phyloP scores from a whole-genome alignment of 2,888 invertebrate species.

The Schizaphis graminum region DNA sequence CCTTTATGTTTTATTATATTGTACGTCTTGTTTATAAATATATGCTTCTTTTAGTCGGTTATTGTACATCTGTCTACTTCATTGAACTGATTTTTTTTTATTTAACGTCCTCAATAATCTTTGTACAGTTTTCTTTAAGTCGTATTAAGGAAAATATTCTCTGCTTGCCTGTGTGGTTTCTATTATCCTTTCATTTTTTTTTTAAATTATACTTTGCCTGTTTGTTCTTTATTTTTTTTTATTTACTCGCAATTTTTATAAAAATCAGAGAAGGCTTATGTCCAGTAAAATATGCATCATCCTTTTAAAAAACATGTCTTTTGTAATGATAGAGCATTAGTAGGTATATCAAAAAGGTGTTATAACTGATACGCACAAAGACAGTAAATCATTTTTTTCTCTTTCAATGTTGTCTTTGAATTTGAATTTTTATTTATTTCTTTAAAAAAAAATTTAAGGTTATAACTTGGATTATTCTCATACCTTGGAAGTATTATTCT shows the following conservation, averaged over 20 bases:
- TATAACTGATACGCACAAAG: background rate
- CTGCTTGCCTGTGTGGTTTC: background rate
- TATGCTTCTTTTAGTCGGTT: background rate
- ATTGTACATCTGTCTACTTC: background rate
- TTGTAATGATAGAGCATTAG: background rate
- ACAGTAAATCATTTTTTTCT: background rate
- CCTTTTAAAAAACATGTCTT: background rate
- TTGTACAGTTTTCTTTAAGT: background rate
- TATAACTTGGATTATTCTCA: background rate
- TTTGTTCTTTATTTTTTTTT: background rate
- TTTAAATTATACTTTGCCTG: background rate
- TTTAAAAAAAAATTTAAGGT: background rate
- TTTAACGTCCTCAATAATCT: background rate
- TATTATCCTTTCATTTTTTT: background rate
- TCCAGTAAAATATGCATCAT: background rate
- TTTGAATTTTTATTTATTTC: background rate
- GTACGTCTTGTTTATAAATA: background rate
- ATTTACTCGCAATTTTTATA: background rate
- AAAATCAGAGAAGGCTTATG: background rate
- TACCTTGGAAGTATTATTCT: background rate
- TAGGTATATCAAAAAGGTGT: background rate
- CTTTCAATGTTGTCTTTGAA: background rate
- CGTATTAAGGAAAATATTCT: background rate
- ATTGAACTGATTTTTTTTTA: slow-evolving; percentile 2
- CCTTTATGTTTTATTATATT: background rate